A percentile compares a stretch with the other conserved stretches of the same genome.
Evolutionary conservation across 2,888 invertebrate genomes (phyloP).

Genomic region (Plebejus anna): DNA sequence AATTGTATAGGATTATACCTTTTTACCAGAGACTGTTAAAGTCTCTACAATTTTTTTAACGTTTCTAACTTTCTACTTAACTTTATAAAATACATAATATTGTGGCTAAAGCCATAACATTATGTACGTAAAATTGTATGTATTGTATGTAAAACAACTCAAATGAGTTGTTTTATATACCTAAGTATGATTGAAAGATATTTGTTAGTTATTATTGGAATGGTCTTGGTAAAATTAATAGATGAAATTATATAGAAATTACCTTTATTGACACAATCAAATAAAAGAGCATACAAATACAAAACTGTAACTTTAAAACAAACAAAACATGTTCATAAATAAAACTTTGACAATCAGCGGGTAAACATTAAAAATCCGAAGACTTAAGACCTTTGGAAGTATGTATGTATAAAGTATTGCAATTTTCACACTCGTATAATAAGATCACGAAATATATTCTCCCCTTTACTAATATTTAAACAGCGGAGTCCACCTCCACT

Average conservation of each 20-base stretch:
- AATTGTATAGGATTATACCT: too few relatives aligned
- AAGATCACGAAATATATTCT: background rate
- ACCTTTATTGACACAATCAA: constrained; percentile 38
- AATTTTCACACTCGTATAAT: background rate
- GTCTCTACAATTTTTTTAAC: too few relatives aligned
- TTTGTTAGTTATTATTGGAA: too few relatives aligned
- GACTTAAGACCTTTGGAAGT: background rate
- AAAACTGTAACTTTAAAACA: constrained; percentile 6
- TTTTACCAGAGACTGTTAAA: too few relatives aligned
- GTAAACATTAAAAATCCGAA: background rate
- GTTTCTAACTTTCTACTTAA: too few relatives aligned
- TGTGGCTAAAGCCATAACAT: too few relatives aligned
- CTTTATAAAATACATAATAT: too few relatives aligned
- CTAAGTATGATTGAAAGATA: too few relatives aligned
- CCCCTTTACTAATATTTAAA: background rate
- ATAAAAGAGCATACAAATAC: constrained; percentile 33
- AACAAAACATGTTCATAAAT: constrained; percentile 13
- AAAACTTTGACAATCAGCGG: background rate
- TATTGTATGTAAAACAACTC: too few relatives aligned
- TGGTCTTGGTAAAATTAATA: background rate
- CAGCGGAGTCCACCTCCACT: background rate
- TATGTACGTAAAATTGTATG: too few relatives aligned
- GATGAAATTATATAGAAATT: constrained; percentile 31
- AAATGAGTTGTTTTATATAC: too few relatives aligned
- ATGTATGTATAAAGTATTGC: background rate